Conservation (phyloP, 2,888 invertebrate genomes). For the Neoaliturus tenellus region DNA sequence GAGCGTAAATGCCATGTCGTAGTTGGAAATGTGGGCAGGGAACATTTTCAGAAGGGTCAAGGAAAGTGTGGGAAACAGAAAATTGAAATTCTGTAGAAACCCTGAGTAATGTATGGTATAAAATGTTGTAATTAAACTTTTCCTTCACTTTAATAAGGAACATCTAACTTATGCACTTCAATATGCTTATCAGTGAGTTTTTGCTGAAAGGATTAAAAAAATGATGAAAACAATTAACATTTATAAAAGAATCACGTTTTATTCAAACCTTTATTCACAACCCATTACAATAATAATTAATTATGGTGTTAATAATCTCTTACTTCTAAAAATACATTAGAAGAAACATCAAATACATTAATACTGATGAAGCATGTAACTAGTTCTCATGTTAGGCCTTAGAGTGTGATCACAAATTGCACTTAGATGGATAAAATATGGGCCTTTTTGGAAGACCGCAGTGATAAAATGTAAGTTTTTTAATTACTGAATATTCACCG, state of each 20-base stretch:
- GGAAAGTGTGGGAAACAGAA: too few species aligned
- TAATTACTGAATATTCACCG: not conserved
- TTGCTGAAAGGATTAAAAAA: not conserved
- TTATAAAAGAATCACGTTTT: conserved; percentile 39
- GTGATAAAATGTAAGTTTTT: not conserved
- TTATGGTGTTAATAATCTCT: conserved; percentile 43
- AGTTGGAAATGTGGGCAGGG: too few species aligned
- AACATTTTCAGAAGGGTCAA: too few species aligned
- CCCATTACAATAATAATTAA: conserved; percentile 47
- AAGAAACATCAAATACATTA: not conserved
- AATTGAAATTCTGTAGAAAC: too few species aligned
- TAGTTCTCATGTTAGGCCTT: conserved; percentile 38
- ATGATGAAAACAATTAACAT: not conserved
- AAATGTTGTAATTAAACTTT: too few species aligned
- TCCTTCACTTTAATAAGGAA: too few species aligned
- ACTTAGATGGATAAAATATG: conserved; percentile 22
- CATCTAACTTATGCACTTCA: too few species aligned
- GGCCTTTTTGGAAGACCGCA: conserved; percentile 28
- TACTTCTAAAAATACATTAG: conserved; percentile 44
- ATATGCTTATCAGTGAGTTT: too few species aligned
- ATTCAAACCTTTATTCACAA: conserved; percentile 43
- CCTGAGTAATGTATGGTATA: too few species aligned
- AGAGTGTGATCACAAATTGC: conserved; percentile 41
- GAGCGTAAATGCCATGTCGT: too few species aligned
- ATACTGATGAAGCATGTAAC: conserved; percentile 43